These are phyloP conservation scores for Trachelus troglodyta DNA, from an alignment of 2,888 invertebrate genomes.

Conservation along the genomic window DNA sequence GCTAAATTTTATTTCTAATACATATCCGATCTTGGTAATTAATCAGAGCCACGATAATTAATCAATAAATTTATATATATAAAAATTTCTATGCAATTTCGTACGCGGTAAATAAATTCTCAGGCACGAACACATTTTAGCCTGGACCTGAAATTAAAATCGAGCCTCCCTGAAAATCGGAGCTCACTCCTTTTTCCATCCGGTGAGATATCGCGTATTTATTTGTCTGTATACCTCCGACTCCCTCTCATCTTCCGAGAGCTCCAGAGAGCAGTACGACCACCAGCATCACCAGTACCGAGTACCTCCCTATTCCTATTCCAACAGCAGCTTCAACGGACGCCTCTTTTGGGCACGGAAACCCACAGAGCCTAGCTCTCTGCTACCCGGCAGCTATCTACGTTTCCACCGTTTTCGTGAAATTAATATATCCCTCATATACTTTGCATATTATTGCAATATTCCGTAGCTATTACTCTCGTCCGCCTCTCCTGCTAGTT, in stretches of 20 bases:
- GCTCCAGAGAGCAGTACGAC: background rate
- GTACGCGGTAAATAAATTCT: background rate
- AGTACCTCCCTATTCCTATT: conserved; percentile 30
- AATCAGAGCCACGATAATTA: background rate
- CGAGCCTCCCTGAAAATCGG: conserved; percentile 49
- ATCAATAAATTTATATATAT: background rate
- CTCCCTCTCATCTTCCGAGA: conserved; percentile 50
- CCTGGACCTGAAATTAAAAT: conserved; percentile 54
- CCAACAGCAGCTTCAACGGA: conserved; percentile 36
- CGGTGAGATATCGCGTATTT: conserved; percentile 64
- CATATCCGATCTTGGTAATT: conserved; percentile 7
- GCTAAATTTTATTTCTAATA: conserved; percentile 7
- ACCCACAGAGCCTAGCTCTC: conserved; percentile 40
- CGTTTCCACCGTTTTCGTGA: conserved; percentile 63
- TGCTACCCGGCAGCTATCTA: conserved; percentile 48
- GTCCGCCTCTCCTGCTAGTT: conserved; percentile 48
- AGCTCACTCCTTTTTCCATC: conserved; percentile 62
- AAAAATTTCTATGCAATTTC: background rate
- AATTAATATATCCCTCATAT: conserved; percentile 67
- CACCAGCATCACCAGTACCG: background rate
- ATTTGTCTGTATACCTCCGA: conserved; percentile 61
- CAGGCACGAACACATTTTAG: background rate
- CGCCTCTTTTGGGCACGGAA: conserved; percentile 53
- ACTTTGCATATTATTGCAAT: conserved; percentile 66
- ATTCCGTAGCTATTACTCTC: conserved; percentile 61